Evolutionary conservation across 2,113 vertebrate genomes (phyloP).

Genomic region (Caretta caretta): DNA sequence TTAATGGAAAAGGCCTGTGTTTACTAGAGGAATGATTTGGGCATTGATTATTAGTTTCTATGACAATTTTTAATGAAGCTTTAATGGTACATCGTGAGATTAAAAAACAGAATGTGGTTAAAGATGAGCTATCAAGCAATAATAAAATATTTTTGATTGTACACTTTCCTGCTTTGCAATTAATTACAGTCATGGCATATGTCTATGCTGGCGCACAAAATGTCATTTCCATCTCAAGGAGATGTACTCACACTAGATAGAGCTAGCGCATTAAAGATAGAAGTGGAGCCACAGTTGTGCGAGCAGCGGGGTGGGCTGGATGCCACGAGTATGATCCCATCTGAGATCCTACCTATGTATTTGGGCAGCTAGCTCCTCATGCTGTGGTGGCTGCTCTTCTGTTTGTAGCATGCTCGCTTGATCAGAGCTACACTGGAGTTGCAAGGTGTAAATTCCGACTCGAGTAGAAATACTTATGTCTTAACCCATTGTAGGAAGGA

Average conservation of each 20-base stretch:
- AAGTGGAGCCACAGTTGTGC: background rate
- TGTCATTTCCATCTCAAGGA: background rate
- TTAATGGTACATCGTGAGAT: background rate
- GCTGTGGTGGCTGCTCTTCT: no score
- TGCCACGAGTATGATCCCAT: no score
- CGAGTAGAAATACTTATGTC: no score
- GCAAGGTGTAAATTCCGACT: no score
- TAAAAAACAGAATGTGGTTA: background rate
- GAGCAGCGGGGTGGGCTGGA: no score
- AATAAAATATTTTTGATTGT: background rate
- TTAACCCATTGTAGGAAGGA: no score
- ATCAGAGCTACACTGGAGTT: no score
- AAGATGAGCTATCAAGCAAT: background rate
- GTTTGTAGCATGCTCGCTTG: no score
- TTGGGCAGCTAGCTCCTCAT: no score
- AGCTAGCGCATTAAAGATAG: background rate
- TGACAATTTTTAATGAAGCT: background rate
- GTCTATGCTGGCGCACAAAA: background rate
- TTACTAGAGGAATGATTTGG: background rate
- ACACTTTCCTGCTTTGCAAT: background rate
- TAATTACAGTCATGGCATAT: background rate
- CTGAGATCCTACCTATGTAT: no score
- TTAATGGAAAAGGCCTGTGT: background rate
- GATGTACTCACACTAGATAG: background rate
- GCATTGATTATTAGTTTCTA: background rate